These are phyloP conservation scores for Spilogale gracilis DNA, from an alignment of 2,113 vertebrate genomes.

Conservation along the genomic window DNA sequence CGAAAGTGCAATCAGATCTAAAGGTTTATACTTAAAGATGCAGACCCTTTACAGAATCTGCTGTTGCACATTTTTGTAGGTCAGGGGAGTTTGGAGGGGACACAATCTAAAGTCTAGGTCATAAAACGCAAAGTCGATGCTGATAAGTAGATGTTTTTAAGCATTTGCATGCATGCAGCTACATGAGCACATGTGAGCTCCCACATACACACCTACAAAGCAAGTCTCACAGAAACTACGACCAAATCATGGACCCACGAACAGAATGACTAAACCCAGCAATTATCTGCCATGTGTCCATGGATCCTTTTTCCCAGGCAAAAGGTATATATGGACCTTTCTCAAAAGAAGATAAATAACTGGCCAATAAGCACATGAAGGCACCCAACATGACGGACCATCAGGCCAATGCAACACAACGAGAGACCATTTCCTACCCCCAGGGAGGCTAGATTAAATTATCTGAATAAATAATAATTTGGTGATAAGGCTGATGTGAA, in stretches of 20 bases:
- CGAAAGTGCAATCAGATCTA: neutral
- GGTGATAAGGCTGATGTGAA: neutral
- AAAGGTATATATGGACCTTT: neutral
- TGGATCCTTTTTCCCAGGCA: neutral
- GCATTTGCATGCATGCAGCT: fast-evolving
- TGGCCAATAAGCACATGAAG: neutral
- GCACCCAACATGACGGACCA: neutral
- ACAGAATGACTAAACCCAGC: neutral
- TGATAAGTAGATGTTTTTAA: neutral
- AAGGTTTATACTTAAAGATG: neutral
- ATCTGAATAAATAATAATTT: neutral
- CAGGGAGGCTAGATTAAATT: neutral
- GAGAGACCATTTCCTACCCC: neutral
- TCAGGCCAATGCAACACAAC: neutral
- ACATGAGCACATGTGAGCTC: fast-evolving
- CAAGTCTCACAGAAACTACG: neutral
- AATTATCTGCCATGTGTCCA: neutral
- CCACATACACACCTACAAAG: neutral
- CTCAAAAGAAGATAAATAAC: neutral
- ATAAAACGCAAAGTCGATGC: neutral
- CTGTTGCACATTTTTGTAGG: neutral
- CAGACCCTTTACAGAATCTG: neutral
- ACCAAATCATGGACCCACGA: neutral
- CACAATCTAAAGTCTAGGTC: neutral
- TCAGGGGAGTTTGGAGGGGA: neutral